Percentiles rank a stretch among this genome's conserved stretches.
Conservation (phyloP, 2,888 invertebrate species). For the Meganola albula region DNA sequence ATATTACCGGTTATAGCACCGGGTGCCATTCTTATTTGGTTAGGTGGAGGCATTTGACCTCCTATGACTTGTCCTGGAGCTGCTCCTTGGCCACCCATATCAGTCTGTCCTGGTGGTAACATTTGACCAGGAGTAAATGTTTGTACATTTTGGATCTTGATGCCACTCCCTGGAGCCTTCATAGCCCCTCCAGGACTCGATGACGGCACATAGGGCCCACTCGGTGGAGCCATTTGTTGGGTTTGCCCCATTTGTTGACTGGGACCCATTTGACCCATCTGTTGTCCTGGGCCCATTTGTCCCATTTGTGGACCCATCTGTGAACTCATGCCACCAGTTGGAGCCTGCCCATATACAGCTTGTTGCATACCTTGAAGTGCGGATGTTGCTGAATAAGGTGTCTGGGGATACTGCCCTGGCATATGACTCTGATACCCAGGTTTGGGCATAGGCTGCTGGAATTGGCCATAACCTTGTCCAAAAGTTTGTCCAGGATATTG, state of each 20-base stretch:
- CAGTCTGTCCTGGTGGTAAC: slow-evolving; percentile 35
- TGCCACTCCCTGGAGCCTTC: slow-evolving; percentile 47
- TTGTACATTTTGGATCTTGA: slow-evolving; percentile 67
- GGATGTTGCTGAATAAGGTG: slow-evolving; percentile 51
- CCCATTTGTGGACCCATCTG: slow-evolving; percentile 1
- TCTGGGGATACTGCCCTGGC: slow-evolving; percentile 41
- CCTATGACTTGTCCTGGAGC: slow-evolving; percentile 41
- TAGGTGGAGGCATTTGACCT: slow-evolving; percentile 52
- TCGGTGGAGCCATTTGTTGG: slow-evolving; percentile 44
- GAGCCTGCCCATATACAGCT: slow-evolving; percentile 55
- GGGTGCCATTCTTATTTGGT: slow-evolving; percentile 58
- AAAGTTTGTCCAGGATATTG: slow-evolving; percentile 52
- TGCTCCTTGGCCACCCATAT: slow-evolving; percentile 28
- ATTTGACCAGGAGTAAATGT: slow-evolving; percentile 57
- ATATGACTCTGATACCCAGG: slow-evolving; percentile 47
- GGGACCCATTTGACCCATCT: slow-evolving; percentile 35
- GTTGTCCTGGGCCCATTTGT: slow-evolving; percentile 34
- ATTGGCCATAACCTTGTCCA: slow-evolving; percentile 52
- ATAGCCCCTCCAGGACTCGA: slow-evolving; percentile 54
- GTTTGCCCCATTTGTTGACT: slow-evolving; percentile 38
- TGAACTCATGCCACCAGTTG: slow-evolving; percentile 28
- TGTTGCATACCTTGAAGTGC: slow-evolving; percentile 71
- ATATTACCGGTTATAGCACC: slow-evolving; percentile 49
- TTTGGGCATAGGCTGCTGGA: slow-evolving; percentile 47
- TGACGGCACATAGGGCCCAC: slow-evolving; percentile 39